A percentile compares a stretch with the other conserved stretches of the same genome.
phyloP scores from a whole-genome alignment of 2,888 invertebrate genomes.

The Trachelus iudaicus region DNA sequence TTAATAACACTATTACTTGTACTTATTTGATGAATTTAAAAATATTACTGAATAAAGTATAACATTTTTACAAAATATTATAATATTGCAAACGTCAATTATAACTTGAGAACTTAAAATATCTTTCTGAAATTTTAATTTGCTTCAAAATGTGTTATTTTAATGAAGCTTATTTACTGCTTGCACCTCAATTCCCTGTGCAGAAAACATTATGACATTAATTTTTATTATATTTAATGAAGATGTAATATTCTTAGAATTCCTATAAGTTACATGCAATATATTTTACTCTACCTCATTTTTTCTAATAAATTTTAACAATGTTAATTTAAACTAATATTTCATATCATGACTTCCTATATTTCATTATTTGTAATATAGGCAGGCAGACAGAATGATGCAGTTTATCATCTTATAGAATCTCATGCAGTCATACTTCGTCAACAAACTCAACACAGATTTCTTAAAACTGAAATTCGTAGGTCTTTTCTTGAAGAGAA shows the following conservation, averaged over 20 bases:
- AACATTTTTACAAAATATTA: no score
- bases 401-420: conserved; percentile 51
- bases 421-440: conserved; percentile 55
- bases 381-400: conserved; percentile 46
- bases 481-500: conserved; percentile 26
- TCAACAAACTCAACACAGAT: conserved; percentile 52
- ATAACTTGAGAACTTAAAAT: no score
- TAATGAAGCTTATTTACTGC: no score
- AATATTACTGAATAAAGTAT: no score
- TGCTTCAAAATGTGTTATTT: no score
- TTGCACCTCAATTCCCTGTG: no score
- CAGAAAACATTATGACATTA: no score
- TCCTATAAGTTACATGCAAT: neutral
- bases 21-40: neutral
- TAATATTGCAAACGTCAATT: no score
- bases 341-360: conserved; percentile 8
- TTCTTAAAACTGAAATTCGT: conserved; percentile 44
- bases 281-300: neutral
- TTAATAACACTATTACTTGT: neutral
- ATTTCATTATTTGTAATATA: conserved; percentile 19
- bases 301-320: conserved; percentile 6
- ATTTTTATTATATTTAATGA: no score
- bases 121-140: no score
- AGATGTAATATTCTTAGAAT: no score
- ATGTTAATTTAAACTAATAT: conserved; percentile 6